Evolutionary conservation across 2,888 invertebrate species (phyloP).

Genomic region (Eupithecia abbreviata): DNA sequence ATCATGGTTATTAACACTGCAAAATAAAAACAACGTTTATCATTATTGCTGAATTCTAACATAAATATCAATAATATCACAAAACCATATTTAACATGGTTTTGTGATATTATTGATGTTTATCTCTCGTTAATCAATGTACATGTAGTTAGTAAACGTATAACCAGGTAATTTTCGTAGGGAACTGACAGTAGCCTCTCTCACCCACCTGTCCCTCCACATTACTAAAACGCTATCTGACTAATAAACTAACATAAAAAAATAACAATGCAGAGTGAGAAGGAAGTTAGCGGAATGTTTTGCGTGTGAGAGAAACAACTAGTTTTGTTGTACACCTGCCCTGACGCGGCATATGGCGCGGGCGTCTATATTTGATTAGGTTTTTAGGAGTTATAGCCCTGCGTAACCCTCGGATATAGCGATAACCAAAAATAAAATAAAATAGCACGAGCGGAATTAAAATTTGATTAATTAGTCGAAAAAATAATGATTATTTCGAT

Average conservation of each 20-base stretch:
- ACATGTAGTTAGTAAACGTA: background rate
- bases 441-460: conserved; percentile 52
- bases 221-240: conserved; percentile 1
- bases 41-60: background rate
- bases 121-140: background rate
- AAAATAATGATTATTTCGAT: background rate
- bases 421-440: too few species aligned
- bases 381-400: conserved; percentile 60
- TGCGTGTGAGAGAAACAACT: conserved; percentile 63
- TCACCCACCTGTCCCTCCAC: background rate
- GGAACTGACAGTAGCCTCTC: background rate
- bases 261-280: conserved; percentile 63
- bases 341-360: conserved; percentile 72
- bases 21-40: background rate
- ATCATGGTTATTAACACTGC: background rate
- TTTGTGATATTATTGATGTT: background rate
- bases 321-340: conserved; percentile 75
- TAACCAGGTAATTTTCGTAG: background rate
- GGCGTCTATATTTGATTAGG: conserved; percentile 77
- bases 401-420: conserved; percentile 65
- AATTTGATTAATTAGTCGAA: conserved; percentile 29
- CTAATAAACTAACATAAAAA: conserved; percentile 48
- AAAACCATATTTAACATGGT: background rate
- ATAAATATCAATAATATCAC: background rate
- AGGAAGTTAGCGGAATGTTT: conserved; percentile 40